These are phyloP conservation scores for Meteorus sp. DNA, from an alignment of 1,140 invertebrate species.

Conservation along the genomic window DNA sequence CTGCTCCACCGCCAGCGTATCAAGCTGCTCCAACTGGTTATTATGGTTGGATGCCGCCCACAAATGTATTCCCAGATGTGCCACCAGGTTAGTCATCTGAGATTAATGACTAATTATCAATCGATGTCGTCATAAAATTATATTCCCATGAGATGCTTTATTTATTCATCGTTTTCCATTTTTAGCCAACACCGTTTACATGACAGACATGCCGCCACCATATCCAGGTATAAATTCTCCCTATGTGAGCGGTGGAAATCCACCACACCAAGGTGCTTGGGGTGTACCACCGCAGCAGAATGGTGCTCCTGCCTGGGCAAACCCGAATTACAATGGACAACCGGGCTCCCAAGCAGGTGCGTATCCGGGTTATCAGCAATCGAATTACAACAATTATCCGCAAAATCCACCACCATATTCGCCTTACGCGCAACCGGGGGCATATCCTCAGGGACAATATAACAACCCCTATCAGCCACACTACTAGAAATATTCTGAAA, in stretches of 20 bases:
- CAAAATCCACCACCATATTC: constrained; percentile 48
- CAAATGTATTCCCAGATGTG: constrained; percentile 69
- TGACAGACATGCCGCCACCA: constrained; percentile 90
- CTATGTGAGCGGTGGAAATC: constrained; percentile 46
- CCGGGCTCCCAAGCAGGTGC: constrained; percentile 56
- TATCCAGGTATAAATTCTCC: constrained; percentile 81
- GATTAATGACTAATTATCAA: not conserved
- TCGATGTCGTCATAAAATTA: too few species aligned
- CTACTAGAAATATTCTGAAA: not conserved
- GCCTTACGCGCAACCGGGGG: constrained; percentile 30
- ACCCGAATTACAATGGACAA: constrained; percentile 54
- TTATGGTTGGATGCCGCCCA: constrained; percentile 92
- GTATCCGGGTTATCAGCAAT: constrained; percentile 51
- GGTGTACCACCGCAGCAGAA: constrained; percentile 41
- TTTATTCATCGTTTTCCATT: constrained; percentile 11
- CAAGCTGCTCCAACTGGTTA: constrained; percentile 75
- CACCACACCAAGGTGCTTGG: constrained; percentile 36
- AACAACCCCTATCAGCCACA: constrained; percentile 27
- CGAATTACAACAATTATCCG: constrained; percentile 43
- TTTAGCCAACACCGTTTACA: constrained; percentile 83
- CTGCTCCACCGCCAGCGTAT: constrained; percentile 90
- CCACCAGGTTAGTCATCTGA: constrained; percentile 70
- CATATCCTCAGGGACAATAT: constrained; percentile 18
- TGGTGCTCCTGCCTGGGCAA: constrained; percentile 49
- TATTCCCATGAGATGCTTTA: too few species aligned